phyloP scores from a whole-genome alignment of 2,113 vertebrate species.

The Chlorodrepanis virens region DNA sequence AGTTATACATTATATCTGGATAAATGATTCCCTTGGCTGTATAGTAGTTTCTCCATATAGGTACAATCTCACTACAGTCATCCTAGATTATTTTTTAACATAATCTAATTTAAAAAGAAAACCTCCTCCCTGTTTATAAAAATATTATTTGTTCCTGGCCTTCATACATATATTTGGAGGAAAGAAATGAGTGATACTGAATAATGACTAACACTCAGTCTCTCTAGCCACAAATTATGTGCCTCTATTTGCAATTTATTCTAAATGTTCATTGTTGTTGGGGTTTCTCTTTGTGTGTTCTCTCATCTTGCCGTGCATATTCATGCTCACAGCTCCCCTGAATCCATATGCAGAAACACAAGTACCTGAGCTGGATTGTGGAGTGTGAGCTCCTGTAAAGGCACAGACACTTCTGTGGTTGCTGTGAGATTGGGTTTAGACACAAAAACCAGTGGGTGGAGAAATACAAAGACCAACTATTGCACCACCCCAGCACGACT shows the following conservation, averaged over 20 bases:
- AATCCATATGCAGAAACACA: not conserved
- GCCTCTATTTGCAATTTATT: slow-evolving; percentile 32
- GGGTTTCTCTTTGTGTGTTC: not conserved
- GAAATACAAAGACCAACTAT: not conserved
- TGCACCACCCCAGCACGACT: not conserved
- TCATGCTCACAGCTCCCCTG: not conserved
- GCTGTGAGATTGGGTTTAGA: not conserved
- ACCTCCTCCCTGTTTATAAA: slow-evolving; percentile 17
- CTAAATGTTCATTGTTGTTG: not conserved
- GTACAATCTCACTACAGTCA: slow-evolving; percentile 12
- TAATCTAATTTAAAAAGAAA: slow-evolving; percentile 39
- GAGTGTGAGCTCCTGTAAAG: not conserved
- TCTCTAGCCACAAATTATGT: slow-evolving; percentile 23
- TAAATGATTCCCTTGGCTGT: slow-evolving; percentile 52
- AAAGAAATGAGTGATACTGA: slow-evolving; percentile 20
- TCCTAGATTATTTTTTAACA: slow-evolving; percentile 18
- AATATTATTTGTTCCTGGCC: slow-evolving; percentile 44
- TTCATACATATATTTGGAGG: not conserved
- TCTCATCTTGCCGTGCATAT: not conserved
- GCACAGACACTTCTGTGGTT: not conserved
- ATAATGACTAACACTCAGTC: slow-evolving; percentile 11
- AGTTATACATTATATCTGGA: slow-evolving; percentile 53
- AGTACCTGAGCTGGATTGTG: not conserved
- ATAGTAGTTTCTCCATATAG: slow-evolving; percentile 33
- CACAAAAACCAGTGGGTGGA: not conserved